Percentiles rank a stretch among this genome's conserved stretches.
phyloP scores from a whole-genome alignment of 1,140 invertebrate species.

The Sitophilus oryzae region DNA sequence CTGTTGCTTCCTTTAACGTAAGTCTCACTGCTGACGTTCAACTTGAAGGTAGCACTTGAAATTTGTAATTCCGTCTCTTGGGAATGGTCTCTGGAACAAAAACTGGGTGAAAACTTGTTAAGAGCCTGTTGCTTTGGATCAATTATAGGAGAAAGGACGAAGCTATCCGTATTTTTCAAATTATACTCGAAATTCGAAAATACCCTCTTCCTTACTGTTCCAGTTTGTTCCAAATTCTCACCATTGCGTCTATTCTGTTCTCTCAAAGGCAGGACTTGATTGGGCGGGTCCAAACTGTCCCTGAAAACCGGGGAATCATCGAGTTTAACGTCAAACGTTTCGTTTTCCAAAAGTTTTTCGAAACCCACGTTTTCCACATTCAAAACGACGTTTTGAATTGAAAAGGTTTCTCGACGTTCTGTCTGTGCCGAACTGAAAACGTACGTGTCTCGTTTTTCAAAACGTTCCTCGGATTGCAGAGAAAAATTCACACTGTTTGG shows the following conservation, averaged over 20 bases:
- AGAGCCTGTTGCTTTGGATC: not conserved
- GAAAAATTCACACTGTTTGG: slow-evolving; percentile 13
- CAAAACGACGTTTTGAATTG: no score
- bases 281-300: slow-evolving; percentile 15
- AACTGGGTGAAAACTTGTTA: not conserved
- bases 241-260: not conserved
- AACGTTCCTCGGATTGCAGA: not conserved
- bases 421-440: slow-evolving; percentile 1
- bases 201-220: no score
- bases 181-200: slow-evolving; percentile 10
- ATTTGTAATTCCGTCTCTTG: no score
- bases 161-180: slow-evolving; percentile 3
- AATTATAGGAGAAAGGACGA: slow-evolving; percentile 12
- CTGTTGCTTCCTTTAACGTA: slow-evolving; percentile 25
- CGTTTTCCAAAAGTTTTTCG: not conserved
- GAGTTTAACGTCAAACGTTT: no score
- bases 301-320: slow-evolving; percentile 8
- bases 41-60: slow-evolving; percentile 2
- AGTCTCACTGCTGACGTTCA: slow-evolving; percentile 25
- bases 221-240: no score
- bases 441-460: slow-evolving; percentile 21
- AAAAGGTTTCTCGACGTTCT: slow-evolving; percentile 6
- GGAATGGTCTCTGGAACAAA: no score
- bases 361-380: not conserved
- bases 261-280: not conserved